Evolutionary conservation across 2,113 vertebrate species (phyloP), one percentile per base, ranked within the genome.

Genomic region (Hydrolagus affinis): DNA sequence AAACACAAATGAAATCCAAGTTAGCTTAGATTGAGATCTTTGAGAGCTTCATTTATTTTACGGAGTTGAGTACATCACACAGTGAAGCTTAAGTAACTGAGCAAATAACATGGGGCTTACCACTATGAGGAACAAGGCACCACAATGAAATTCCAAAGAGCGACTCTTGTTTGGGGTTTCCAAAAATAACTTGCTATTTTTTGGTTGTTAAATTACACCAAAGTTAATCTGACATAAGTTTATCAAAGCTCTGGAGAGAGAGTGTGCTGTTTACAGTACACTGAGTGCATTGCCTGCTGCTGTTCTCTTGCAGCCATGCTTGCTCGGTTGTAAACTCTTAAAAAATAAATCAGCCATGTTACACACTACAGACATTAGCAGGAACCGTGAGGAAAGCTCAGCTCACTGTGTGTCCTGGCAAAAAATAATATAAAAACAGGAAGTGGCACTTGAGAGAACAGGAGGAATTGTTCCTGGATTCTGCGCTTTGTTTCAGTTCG

Each of bases 391-490:
- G 8, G 64, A 80, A 17, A 10, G 76, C 23, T 64, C 59, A 57
- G 11, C 10, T 28, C 15, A 11, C 2, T 77, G 23, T n/a, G 15
- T 0, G 11, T 30, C 7, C n/a, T 23, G 62, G 76, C 57, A 44
- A 44, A 44, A 44, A 28, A 21, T 23, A 78, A 78, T 28, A 21
- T 14, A 0, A 56, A 77, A 59, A 77, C 19, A 21, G 59, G 59
- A 80, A 80, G 17, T 80, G 7, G 11, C 25, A 80, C 76, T 57
- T 75, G 21, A 80, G 59, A 25, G 10, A 25, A 23, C 23, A 62
- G 14, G 12, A 80, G 76, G 76, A 80, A 80, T 25, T 80, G n/a
- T 14, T 80, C 60, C 59, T 62, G 28, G 56, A 57, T 60, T 44
- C 44, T 44, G 44, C 6, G 44, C 44, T 44, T 44, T 44, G 44